phyloP scores from a whole-genome alignment of 2,888 invertebrate species.

The Calameuta pallipes region DNA sequence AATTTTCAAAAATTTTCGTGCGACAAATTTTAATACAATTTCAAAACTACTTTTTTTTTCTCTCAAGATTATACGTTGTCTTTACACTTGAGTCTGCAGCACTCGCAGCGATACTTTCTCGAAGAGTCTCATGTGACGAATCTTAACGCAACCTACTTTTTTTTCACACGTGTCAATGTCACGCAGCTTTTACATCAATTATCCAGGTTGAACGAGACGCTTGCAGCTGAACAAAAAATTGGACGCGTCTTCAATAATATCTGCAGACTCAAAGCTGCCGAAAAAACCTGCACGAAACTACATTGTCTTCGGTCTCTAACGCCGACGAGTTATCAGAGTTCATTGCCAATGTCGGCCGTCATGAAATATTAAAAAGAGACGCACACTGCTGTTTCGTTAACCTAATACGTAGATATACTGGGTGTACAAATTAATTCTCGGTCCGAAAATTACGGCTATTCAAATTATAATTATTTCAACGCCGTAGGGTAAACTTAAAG shows the following conservation, averaged over 20 bases:
- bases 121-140: background rate
- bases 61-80: no score
- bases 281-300: background rate
- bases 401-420: no score
- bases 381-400: background rate
- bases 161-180: background rate
- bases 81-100: no score
- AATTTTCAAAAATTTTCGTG: no score
- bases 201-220: background rate
- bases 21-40: no score
- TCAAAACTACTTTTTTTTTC: no score
- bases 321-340: background rate
- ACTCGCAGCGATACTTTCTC: no score
- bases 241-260: background rate
- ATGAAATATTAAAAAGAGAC: background rate
- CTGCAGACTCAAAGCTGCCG: background rate
- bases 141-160: background rate
- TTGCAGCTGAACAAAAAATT: background rate
- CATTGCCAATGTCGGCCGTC: background rate
- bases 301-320: background rate
- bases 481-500: no score
- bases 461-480: no score
- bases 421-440: no score
- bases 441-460: no score
- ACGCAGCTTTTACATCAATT: no score